Percentiles rank a stretch among this genome's conserved stretches.
phyloP scores from a whole-genome alignment of 1,140 invertebrate species.

The Coelopa frigida region DNA sequence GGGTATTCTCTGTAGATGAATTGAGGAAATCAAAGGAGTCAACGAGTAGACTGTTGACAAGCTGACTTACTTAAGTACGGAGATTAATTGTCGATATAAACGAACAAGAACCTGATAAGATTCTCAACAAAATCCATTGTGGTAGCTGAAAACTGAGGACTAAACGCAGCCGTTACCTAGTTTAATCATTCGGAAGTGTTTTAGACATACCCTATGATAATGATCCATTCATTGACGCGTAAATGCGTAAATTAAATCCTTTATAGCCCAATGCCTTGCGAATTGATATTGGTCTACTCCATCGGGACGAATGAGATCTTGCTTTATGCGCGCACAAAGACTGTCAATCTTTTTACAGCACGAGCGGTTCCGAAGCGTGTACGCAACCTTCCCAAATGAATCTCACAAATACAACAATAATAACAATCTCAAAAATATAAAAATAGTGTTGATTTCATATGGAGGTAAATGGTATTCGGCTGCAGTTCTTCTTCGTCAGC shows the following conservation, averaged over 20 bases:
- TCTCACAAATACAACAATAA: too few relatives aligned
- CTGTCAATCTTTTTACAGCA: conserved; percentile 61
- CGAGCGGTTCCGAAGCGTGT: conserved; percentile 53
- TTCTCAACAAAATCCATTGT: conserved; percentile 23
- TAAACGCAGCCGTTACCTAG: conserved; percentile 32
- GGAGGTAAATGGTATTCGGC: too few relatives aligned
- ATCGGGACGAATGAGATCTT: conserved; percentile 55
- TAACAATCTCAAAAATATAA: too few relatives aligned
- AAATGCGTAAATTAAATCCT: conserved; percentile 61
- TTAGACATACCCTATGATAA: conserved; percentile 47
- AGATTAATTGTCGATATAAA: conserved; percentile 24
- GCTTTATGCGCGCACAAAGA: conserved; percentile 54
- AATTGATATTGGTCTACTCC: conserved; percentile 56
- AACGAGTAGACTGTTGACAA: conserved; percentile 17
- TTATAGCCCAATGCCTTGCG: conserved; percentile 61
- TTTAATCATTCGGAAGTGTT: conserved; percentile 33
- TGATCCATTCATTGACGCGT: conserved; percentile 58
- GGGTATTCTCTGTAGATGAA: too few relatives aligned
- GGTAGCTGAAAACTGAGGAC: conserved; percentile 23
- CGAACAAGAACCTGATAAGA: conserved; percentile 31
- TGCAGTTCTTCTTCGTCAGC: too few relatives aligned
- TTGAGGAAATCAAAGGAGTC: too few relatives aligned
- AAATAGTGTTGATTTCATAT: too few relatives aligned
- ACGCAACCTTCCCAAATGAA: conserved; percentile 55
- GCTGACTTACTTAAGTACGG: conserved; percentile 28